Evolutionary conservation across 2,797 vertebrate species (phyloP), one percentile per base, ranked within the genome.

Genomic region (Gallinago solitaria): DNA sequence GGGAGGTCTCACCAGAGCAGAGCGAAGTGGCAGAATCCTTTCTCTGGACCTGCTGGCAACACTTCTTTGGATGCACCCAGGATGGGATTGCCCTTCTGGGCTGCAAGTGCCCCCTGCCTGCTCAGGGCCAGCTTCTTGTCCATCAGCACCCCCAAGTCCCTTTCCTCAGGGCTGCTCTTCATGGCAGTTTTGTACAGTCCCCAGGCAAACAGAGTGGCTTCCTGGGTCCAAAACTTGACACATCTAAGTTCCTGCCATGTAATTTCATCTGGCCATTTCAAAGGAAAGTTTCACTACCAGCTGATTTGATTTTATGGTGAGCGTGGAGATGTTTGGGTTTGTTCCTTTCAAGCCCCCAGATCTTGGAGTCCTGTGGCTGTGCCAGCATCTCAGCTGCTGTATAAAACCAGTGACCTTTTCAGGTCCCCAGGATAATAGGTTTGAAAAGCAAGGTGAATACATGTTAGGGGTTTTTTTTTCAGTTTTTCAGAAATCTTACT

Each of bases 401-500:
- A 20, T 35, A 37, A 91, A 47, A 45, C 43, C 25, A 57, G 54
- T 0, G 5, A 27, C 43, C 14, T 54, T 64, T 20, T 24, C 30
- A 20, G 45, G n/a, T 7, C 45, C 45, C 45, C 0, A 1, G 47
- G 24, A 21, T 57, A 28, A 32, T 1, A 25, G 45, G 18, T 11
- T 60, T 13, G 9, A 63, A 90, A 60, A 16, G 11, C 57, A 37
- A 68, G 20, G n/a, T 25, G 47, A 81, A 84, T 17, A 57, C 7
- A 1, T 5, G 10, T 43, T 39, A n/a, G 37, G 11, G 5, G 11
- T 11, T 37, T 37, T 37, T 37, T 64, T 20, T 37, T 27, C 24
- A 4, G 16, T 39, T 50, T 43, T 64, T 35, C 61, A 69, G 45
- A 45, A 70, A 37, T 24, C 35, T 23, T 23, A 28, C 16, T 75